Base-by-base conservation (phyloP, 2,888 invertebrate species). In the Pecten maximus region DNA sequence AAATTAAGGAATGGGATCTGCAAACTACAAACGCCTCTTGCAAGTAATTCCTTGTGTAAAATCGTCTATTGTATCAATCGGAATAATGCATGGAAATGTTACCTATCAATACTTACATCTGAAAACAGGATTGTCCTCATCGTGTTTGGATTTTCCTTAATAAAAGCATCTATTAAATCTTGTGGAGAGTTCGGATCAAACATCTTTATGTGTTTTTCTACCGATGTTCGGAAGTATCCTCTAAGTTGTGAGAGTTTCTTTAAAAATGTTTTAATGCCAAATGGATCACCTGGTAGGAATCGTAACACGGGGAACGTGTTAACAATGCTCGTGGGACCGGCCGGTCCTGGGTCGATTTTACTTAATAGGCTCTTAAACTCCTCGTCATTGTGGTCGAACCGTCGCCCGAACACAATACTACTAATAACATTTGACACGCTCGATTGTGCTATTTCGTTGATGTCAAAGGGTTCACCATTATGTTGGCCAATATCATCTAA, bases 361-460 rank as follows among this genome's bases (percentile, higher is more conserved):
- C 40, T 15, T 15, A 91, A 40, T 39, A 90, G 74, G 39, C 23
- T 48, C 23, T 86, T 40, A 74, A 91, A 90, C 12, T 87, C 87
- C n/a, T 87, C 15, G 40, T 91, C 90, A n/a, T 87, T 40, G n/a
- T 90, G 87, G 8, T 87, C 54, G 35, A 91, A 91, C 10, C 90
- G 48, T 15, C 87, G 50, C 16, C 91, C 91, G 74, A 91, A 91
- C 10, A 91, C 87, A 2, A 91, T 74, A 16, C 89, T 88, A 23
- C 91, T 90, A 0, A 88, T 91, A 1, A 91, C 28, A 39, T 91
- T 91, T 1, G 91, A 91, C 4, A 90, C 86, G 28, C 86, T 39
- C 8, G 50, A 28, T 50, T 35, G n/a, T 0, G 90, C 16, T 2
- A 8, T 0, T 6, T 16, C 28, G 35, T 88, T 48, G 44, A 88